Base-by-base conservation (phyloP, 2,797 vertebrate species). In the Lemur catta region DNA sequence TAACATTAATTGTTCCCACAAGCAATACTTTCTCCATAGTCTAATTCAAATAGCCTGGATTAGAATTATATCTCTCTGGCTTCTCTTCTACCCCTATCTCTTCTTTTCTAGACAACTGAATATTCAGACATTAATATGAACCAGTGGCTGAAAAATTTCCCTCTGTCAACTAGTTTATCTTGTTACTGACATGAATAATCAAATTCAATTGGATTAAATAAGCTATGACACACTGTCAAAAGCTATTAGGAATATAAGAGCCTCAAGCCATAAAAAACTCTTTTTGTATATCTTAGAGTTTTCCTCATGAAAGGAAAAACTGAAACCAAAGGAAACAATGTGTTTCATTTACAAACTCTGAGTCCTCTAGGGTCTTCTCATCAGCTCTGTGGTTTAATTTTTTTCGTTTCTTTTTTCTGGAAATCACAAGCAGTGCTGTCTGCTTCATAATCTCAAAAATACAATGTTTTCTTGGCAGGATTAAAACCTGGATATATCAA, bases 161-260 rank as follows among this genome's bases (percentile, higher is more conserved):
- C 43, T 85, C 57, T 65, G 67, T 91, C 96, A 97, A 97, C 52
- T 96, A 71, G 84, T 98, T 97, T 97, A 78, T 97, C 89, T 97
- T 97, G 41, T 93, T 98, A 79, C 33, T 94, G 63, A 91, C 93
- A 91, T 90, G 75, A 93, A 97, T 97, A 97, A 95, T 97, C 79
- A 96, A 95, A 97, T 96, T 97, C 3, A 96, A 95, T 97, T 96
- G 89, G 92, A 55, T 96, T 98, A 97, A 97, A 90, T 41, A 96
- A 96, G 57, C 72, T 98, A 63, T 81, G 97, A 93, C 57, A 94
- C 93, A 97, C 35, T 96, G 91, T 96, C 96, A 95, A 94, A 97
- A 98, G 78, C 69, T 96, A 93, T 98, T 97, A 98, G n/a, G 76
- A 33, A 24, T 82, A 4, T 78, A 90, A 97, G 89, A 72, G 78